Base-by-base conservation (phyloP, 1,140 invertebrate genomes). In the Ruditapes philippinarum region DNA sequence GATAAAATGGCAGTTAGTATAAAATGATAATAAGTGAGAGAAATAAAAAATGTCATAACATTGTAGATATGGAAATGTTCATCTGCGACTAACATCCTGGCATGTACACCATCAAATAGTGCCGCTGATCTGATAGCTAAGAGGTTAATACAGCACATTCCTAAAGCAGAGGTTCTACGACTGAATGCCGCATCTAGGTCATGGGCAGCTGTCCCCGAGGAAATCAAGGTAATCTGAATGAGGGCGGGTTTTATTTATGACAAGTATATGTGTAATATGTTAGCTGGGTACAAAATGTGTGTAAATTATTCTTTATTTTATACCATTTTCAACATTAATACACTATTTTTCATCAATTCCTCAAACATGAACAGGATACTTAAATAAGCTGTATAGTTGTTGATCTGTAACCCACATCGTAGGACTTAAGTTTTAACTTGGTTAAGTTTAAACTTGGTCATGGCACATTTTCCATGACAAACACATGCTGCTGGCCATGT, bases 91-190 rank as follows among this genome's bases (percentile, higher is more conserved):
- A 96, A 97, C 90, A 96, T 99, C 73, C 94, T 99, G 51, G 96
- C 98, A 45, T 98, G 97, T 36, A 97, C 98, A 19, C 98, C 98
- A 3, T 98, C 98, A 0, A 99, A 98, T 91, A 98, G 97, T 94
- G 97, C 98, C 5, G 97, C 98, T 1, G 98, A 99, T 96, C 96
- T 98, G 74, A 89, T 94, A 28, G 89, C 90, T 22, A 81, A 92
- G 38, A 42, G 88, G 36, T 84, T 94, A 17, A 22, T 93, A 12
- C 78, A 89, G 2, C 91, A 93, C 60, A 19, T 91, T 5, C 49
- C 83, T 0, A 74, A 84, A 38, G 28, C 25, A 0, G 65, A 91
- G 4, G 88, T 94, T 45, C 51, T 93, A 57, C 79, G 94, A 73
- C 31, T 94, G 40, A 92, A 94, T 87, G 94, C 94, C 51, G 36